Evolutionary conservation across 2,888 invertebrate genomes (phyloP), one percentile per base, ranked within the genome.

Genomic region (Altica lythri): DNA sequence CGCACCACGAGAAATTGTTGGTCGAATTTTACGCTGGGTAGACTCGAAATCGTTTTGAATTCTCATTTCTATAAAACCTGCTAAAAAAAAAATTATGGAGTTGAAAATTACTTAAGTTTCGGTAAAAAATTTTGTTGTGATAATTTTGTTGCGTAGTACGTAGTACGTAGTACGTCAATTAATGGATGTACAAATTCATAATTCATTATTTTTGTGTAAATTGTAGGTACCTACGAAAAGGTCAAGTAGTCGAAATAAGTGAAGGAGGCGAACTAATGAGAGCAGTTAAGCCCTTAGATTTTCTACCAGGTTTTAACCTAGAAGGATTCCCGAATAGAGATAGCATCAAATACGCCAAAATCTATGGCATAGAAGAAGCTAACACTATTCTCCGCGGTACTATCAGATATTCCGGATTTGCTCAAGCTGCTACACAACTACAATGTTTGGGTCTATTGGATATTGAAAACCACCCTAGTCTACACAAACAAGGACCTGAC

Each of bases 311-410:
- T 0, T 95, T 98, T 71, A 91, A 94, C 9, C 81, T 98, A 47
- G 97, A 98, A 79, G 97, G 97, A 0, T 97, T 92, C 72, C 95
- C 98, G 0, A 99, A 98, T 78, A 82, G 99, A 53, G 98, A 99
- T 75, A 97, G 97, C 49, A 91, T 92, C 0, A 82, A 86, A 29
- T 99, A 99, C 72, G 83, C 87, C 0, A 82, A 89, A 40, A 81
- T 92, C 0, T 99, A 99, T 73, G 66, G 93, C 2, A 88, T 99
- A 54, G 81, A 85, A 8, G 89, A 92, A 66, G 90, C 93, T 0
- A 85, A 88, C 55, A 98, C 98, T 0, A 82, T 99, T 67, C 79
- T 99, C 45, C 80, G 99, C 55, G 99, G 99, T 51, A 98, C 98
- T 1, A 83, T 99, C 40, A 83, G 98, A 66, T 98, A 94, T 74